These are phyloP conservation scores for Baronia brevicornis DNA, from an alignment of 2,888 invertebrate species.

Conservation along the genomic window DNA sequence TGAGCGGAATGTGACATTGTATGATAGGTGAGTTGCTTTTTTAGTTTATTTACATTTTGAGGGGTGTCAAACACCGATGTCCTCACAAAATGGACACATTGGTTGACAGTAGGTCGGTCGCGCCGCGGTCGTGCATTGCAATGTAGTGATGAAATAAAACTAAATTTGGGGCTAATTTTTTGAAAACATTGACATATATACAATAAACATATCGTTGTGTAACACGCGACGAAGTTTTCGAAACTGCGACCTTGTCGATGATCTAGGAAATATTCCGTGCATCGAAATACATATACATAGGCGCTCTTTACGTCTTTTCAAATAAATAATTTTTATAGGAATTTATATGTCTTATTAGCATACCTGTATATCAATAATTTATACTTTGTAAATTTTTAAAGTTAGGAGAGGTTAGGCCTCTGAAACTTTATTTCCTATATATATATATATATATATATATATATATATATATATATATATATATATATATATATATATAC, in stretches of 20 bases:
- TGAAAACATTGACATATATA: constrained; percentile 1
- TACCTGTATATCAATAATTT: constrained; percentile 3
- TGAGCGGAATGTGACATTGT: constrained; percentile 76
- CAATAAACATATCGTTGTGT: constrained; percentile 40
- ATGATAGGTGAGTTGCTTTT: constrained; percentile 65
- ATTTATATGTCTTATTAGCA: constrained; percentile 1
- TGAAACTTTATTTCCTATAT: too few species aligned
- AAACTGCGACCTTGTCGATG: constrained; percentile 34
- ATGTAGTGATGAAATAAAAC: constrained; percentile 31
- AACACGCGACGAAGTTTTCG: constrained; percentile 50
- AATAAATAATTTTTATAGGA: constrained; percentile 1
- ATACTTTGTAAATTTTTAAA: not conserved
- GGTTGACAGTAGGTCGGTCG: constrained; percentile 48
- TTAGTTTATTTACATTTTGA: constrained; percentile 68
- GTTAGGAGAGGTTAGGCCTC: constrained; percentile 6
- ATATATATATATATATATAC: too few species aligned
- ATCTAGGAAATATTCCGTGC: constrained; percentile 33
- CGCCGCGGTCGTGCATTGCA: constrained; percentile 36
- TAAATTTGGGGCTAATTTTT: constrained; percentile 13
- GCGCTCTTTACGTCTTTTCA: constrained; percentile 2
- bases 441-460: too few species aligned
- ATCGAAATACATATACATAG: constrained; percentile 16
- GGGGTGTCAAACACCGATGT: constrained; percentile 41
- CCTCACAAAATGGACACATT: constrained; percentile 62
- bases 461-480: too few species aligned